phyloP scores from a whole-genome alignment of 2,797 vertebrate genomes.

The Mormyrus hasselquistii region DNA sequence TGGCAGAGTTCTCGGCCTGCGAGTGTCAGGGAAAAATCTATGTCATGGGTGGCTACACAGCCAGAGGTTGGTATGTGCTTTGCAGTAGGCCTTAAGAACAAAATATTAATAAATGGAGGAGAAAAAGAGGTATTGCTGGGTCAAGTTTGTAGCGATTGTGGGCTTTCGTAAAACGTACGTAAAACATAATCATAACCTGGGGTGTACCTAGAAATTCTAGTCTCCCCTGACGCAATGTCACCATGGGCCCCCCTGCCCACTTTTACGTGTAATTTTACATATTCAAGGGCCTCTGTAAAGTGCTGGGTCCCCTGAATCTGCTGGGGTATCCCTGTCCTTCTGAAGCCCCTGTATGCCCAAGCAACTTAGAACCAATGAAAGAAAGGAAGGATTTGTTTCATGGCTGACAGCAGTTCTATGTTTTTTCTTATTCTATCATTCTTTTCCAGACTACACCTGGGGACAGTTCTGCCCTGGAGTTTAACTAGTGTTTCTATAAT shows the following conservation, averaged over 20 bases:
- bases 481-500: not conserved
- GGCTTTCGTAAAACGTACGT: not conserved
- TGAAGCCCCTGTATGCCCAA: not conserved
- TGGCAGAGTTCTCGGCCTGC: conserved; percentile 91
- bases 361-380: not conserved
- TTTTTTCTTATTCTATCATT: not conserved
- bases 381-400: not conserved
- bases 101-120: not conserved
- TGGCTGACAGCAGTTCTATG: not conserved
- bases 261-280: not conserved
- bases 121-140: not conserved
- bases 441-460: not conserved
- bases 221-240: not conserved
- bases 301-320: not conserved
- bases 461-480: not conserved
- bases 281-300: not conserved
- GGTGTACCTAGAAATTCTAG: not conserved
- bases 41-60: conserved; percentile 90
- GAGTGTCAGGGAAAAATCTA: conserved; percentile 91
- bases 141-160: not conserved
- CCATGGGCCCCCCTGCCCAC: not conserved
- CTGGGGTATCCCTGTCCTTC: not conserved
- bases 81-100: not conserved
- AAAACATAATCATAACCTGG: not conserved
- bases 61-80: conserved; percentile 66